Percentiles rank a stretch among this genome's conserved stretches.
These are phyloP conservation scores for Trichogramma evanescens DNA, from an alignment of 2,888 invertebrate species.

Conservation along the genomic window DNA sequence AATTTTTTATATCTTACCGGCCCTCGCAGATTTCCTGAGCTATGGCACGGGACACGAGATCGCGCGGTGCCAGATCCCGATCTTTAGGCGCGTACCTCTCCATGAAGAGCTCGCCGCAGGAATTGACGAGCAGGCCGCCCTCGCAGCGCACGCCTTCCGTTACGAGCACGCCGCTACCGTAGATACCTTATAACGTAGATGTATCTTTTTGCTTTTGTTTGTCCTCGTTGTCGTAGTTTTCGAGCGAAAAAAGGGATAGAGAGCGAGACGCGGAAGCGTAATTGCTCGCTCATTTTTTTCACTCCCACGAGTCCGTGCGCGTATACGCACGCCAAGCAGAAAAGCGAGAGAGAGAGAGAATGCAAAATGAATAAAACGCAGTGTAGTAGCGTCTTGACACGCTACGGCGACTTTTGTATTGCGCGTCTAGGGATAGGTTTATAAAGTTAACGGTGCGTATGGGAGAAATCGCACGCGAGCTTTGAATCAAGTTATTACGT, in stretches of 20 bases:
- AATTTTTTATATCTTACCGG: slow-evolving; percentile 37
- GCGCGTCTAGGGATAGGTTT: too few relatives aligned
- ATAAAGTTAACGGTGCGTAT: too few relatives aligned
- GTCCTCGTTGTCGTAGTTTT: too few relatives aligned
- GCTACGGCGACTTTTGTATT: too few relatives aligned
- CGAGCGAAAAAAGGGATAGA: background rate
- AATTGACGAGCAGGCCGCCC: slow-evolving; percentile 91
- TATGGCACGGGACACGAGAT: slow-evolving; percentile 94
- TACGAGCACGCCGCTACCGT: slow-evolving; percentile 95
- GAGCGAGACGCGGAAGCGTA: background rate
- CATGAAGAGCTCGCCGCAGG: slow-evolving; percentile 95
- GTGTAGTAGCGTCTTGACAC: too few relatives aligned
- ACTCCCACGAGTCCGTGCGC: background rate
- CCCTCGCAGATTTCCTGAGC: slow-evolving; percentile 95
- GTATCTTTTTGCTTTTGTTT: background rate
- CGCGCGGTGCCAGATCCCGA: slow-evolving; percentile 94
- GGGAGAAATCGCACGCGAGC: too few relatives aligned
- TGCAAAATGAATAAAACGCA: too few relatives aligned
- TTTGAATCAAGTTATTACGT: too few relatives aligned
- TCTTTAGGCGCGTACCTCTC: slow-evolving; percentile 95
- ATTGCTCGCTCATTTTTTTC: background rate
- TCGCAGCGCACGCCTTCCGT: slow-evolving; percentile 96
- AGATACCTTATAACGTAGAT: slow-evolving; percentile 62
- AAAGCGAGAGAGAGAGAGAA: background rate
- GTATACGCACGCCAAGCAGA: too few relatives aligned